A percentile compares a stretch with the other conserved stretches of the same genome.
Evolutionary conservation across 2,888 invertebrate genomes (phyloP).

Genomic region (Nycteola revayana): DNA sequence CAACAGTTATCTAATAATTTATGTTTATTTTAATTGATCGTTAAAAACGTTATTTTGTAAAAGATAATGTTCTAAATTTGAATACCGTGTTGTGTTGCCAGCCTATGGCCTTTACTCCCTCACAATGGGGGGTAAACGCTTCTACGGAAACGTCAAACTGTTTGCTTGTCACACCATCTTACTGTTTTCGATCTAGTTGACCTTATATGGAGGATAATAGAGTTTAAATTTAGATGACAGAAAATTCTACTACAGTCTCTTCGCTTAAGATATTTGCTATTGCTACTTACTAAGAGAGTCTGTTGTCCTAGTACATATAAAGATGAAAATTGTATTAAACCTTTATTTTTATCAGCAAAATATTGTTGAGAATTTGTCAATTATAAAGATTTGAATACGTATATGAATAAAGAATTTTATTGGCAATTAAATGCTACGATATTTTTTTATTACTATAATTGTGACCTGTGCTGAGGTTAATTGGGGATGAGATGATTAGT

Average conservation of each 20-base stretch:
- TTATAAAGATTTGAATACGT: conserved; percentile 34
- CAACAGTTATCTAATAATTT: conserved; percentile 7
- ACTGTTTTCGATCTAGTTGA: neutral
- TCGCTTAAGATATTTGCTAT: too few relatives aligned
- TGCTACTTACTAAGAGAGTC: too few relatives aligned
- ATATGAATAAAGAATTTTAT: conserved; percentile 41
- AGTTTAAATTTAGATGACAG: conserved; percentile 7
- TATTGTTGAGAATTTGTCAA: conserved; percentile 15
- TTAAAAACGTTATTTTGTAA: conserved; percentile 24
- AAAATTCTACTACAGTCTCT: too few relatives aligned
- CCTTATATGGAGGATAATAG: neutral
- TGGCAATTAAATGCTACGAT: conserved; percentile 29
- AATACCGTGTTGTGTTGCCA: conserved; percentile 16
- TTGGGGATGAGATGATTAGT: conserved; percentile 29
- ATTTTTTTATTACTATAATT: conserved; percentile 30
- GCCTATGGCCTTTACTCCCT: conserved; percentile 35
- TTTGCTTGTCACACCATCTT: conserved; percentile 14
- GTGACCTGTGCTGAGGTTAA: conserved; percentile 24
- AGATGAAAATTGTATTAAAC: conserved; percentile 16
- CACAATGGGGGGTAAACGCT: conserved; percentile 40
- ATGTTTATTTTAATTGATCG: conserved; percentile 24
- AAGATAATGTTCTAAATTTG: conserved; percentile 24
- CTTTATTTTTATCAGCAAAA: conserved; percentile 4
- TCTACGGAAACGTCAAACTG: conserved; percentile 34
- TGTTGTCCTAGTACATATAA: conserved; percentile 3